Percentiles rank a stretch among this genome's conserved stretches.
phyloP scores from a whole-genome alignment of 2,113 vertebrate species.

The Oncorhynchus nerka region DNA sequence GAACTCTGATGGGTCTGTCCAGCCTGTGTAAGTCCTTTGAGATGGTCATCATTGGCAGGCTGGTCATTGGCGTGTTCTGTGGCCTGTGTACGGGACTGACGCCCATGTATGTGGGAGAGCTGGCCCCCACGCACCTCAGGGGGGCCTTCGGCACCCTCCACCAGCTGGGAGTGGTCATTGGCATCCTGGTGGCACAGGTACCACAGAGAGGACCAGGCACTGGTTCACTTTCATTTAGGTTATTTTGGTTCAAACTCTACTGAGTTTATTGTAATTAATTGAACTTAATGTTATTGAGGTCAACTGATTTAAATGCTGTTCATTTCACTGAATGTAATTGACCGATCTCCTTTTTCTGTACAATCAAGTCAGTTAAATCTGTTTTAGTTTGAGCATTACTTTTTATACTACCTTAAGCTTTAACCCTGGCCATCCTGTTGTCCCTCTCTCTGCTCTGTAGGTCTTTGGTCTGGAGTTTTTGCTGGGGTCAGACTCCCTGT shows the following conservation, averaged over 20 bases:
- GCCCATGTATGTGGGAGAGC: conserved; percentile 93
- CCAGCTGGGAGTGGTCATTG: conserved; percentile 91
- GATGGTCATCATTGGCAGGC: conserved; percentile 86
- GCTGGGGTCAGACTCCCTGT: conserved; percentile 68
- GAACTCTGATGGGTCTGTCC: conserved; percentile 84
- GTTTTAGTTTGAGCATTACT: no score
- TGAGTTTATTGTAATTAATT: no score
- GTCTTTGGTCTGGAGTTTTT: conserved; percentile 72
- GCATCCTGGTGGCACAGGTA: conserved; percentile 95
- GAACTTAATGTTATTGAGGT: no score
- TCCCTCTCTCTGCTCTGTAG: conserved; percentile 31
- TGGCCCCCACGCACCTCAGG: conserved; percentile 83
- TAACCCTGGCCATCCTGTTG: no score
- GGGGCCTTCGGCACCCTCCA: conserved; percentile 94
- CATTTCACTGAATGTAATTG: no score
- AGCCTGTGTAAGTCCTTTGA: conserved; percentile 74
- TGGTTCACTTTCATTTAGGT: no score
- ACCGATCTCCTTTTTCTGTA: no score
- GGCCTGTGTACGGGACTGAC: conserved; percentile 91
- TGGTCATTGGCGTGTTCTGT: conserved; percentile 88
- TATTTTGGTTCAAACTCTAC: no score
- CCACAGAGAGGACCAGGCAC: conserved; percentile 35
- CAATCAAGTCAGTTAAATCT: no score
- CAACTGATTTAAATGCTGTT: no score
- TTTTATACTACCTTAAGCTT: no score